A percentile compares a stretch with the other conserved stretches of the same genome.
These are phyloP conservation scores for Heliconius sara DNA, from an alignment of 2,888 invertebrate species.

Conservation along the genomic window DNA sequence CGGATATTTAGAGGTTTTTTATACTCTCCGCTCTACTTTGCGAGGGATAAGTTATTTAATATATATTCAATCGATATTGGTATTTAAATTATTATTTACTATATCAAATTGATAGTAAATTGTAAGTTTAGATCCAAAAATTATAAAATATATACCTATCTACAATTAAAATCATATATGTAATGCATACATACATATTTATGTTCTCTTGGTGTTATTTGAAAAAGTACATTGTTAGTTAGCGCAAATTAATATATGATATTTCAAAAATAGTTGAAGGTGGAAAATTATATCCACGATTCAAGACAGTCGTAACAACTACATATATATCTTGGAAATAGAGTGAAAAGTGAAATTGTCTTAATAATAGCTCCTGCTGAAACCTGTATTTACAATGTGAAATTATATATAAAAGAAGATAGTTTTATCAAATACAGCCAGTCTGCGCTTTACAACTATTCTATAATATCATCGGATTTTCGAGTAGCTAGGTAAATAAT, in stretches of 20 bases:
- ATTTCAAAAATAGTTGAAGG: too few species aligned
- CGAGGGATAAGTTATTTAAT: slow-evolving; percentile 31
- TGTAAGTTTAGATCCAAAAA: too few species aligned
- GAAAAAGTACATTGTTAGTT: too few species aligned
- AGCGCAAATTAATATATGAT: too few species aligned
- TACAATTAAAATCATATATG: too few species aligned
- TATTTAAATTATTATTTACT: neutral
- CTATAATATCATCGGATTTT: neutral
- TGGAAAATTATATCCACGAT: neutral
- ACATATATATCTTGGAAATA: neutral
- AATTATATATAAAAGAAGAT: neutral
- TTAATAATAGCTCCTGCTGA: neutral
- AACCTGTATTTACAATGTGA: neutral
- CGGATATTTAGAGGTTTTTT: slow-evolving; percentile 49
- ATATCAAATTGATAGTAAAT: too few species aligned
- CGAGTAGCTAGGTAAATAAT: neutral
- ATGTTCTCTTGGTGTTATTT: too few species aligned
- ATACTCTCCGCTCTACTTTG: slow-evolving; percentile 37
- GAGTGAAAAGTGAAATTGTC: neutral
- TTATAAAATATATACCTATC: too few species aligned
- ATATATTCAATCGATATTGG: slow-evolving; percentile 5
- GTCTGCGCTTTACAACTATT: neutral
- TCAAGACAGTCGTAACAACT: neutral
- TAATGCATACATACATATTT: too few species aligned
- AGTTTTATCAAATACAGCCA: neutral